Percentiles rank a stretch among this genome's conserved stretches.
Conservation (phyloP, 1,140 invertebrate genomes). For the Philopotamus ludificatus region DNA sequence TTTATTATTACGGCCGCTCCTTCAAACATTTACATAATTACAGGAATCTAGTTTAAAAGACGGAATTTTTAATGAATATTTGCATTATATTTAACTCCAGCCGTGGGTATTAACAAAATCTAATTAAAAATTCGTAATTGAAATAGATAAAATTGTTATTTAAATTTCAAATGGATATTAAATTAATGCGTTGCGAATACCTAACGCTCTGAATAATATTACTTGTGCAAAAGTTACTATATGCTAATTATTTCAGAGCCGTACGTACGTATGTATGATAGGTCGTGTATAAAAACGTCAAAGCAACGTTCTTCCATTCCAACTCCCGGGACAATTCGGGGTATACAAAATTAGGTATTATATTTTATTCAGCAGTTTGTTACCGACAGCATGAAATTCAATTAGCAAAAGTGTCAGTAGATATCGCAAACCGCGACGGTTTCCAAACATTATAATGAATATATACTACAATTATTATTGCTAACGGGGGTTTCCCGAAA, state of each 20-base stretch:
- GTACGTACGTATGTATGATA: too few relatives aligned
- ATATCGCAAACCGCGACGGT: neutral
- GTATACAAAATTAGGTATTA: neutral
- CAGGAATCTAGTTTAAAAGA: neutral
- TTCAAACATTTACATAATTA: constrained; percentile 16
- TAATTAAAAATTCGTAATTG: too few relatives aligned
- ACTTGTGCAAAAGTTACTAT: constrained; percentile 1
- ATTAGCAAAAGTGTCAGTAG: neutral
- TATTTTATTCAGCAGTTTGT: neutral
- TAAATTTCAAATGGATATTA: neutral
- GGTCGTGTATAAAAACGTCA: too few relatives aligned
- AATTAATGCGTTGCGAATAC: neutral
- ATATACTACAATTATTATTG: too few relatives aligned
- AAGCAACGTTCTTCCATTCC: too few relatives aligned
- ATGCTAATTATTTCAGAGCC: neutral
- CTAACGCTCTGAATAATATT: neutral
- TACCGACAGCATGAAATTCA: neutral
- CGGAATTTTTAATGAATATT: too few relatives aligned
- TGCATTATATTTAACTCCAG: neutral
- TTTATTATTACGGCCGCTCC: too few relatives aligned
- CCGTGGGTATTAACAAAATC: neutral
- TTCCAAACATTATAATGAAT: neutral
- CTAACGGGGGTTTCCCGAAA: neutral
- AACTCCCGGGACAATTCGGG: too few relatives aligned
- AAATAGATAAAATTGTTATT: too few relatives aligned